phyloP scores from a whole-genome alignment of 2,888 invertebrate genomes.

The Callinectes sapidus region DNA sequence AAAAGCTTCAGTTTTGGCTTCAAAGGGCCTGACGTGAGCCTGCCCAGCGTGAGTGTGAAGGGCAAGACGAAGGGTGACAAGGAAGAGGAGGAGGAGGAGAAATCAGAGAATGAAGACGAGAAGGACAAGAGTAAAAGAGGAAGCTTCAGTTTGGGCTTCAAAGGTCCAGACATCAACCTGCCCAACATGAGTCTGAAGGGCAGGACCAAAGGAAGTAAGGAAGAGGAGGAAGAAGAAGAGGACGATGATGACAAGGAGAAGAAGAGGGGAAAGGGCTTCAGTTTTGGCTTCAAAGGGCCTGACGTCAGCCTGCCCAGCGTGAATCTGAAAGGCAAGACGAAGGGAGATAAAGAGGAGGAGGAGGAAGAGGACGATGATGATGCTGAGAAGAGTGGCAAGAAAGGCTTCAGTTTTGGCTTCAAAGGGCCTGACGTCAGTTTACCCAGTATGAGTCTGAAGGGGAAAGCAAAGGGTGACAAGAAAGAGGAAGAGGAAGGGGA shows the following conservation, averaged over 20 bases:
- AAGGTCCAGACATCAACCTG: constrained; percentile 48
- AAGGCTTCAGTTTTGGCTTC: constrained; percentile 50
- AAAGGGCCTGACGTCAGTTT: constrained; percentile 57
- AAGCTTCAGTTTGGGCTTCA: constrained; percentile 46
- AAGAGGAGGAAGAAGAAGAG: neutral
- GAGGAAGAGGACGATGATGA: neutral
- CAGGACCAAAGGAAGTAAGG: neutral
- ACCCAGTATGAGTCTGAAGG: constrained; percentile 39
- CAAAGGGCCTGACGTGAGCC: constrained; percentile 45
- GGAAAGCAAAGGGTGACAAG: neutral
- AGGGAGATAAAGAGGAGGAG: constrained; percentile 22
- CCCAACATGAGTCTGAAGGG: constrained; percentile 48
- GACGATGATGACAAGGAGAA: neutral
- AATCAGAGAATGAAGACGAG: neutral
- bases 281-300: constrained; percentile 60
- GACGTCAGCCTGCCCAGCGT: constrained; percentile 56
- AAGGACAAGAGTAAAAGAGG: constrained; percentile 30
- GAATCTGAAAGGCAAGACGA: constrained; percentile 24
- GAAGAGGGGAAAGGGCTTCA: constrained; percentile 44
- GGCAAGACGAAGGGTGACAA: neutral
- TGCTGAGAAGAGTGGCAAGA: neutral
- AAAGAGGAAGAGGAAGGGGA: neutral
- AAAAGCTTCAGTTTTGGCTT: constrained; percentile 46
- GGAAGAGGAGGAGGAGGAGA: neutral
- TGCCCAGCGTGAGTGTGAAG: constrained; percentile 14